Evolutionary conservation across 2,888 invertebrate species (phyloP).

Genomic region (Limnephilus auricula): DNA sequence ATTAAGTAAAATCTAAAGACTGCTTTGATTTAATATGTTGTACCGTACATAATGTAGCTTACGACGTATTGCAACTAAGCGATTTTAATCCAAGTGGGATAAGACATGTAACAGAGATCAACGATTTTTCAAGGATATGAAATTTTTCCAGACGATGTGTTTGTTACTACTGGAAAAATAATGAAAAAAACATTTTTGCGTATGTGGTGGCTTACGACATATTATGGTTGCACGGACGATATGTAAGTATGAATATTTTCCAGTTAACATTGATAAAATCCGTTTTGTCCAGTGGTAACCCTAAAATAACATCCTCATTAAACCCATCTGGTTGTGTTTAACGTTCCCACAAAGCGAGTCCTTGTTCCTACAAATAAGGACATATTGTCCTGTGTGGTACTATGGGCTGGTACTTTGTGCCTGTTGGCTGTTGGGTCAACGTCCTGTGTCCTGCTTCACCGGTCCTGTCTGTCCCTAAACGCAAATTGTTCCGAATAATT

Average conservation of each 20-base stretch:
- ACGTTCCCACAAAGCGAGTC: conserved; percentile 31
- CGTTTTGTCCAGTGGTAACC: neutral
- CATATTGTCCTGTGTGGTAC: conserved; percentile 3
- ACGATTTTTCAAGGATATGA: no score
- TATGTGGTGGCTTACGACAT: no score
- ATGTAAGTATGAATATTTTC: neutral
- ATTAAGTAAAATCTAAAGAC: no score
- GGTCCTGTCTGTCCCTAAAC: neutral
- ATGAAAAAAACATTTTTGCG: no score
- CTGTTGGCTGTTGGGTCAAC: conserved; percentile 1
- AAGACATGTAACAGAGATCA: no score
- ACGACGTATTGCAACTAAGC: no score
- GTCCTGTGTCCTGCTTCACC: neutral
- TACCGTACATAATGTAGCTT: no score
- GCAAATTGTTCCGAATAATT: neutral
- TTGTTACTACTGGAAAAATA: no score
- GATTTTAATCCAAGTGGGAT: no score
- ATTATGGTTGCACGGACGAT: no score
- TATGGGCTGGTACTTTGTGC: neutral
- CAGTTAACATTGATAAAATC: neutral
- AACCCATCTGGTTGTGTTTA: conserved; percentile 11
- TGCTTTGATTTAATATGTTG: no score
- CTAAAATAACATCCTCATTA: conserved; percentile 31
- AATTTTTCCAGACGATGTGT: no score
- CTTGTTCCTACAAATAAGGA: conserved; percentile 12